These are phyloP conservation scores for Pangasius larnaudii DNA, from an alignment of 2,797 vertebrate species.

Conservation along the genomic window DNA sequence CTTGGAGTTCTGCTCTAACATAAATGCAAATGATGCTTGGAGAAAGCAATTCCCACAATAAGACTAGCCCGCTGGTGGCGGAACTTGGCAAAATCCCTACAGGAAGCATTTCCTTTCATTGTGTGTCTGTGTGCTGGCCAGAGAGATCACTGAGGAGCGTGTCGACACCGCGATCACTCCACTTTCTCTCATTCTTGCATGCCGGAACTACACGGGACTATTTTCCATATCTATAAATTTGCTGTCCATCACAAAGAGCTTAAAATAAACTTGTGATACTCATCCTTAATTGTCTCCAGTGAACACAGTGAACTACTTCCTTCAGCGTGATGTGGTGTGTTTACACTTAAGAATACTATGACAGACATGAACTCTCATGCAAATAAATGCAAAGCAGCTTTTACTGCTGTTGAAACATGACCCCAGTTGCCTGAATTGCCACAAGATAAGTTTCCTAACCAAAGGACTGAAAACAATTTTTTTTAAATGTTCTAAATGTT, in stretches of 20 bases:
- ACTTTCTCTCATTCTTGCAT: slow-evolving; percentile 8
- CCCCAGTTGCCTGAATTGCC: background rate
- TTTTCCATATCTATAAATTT: background rate
- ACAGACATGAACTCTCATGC: background rate
- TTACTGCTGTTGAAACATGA: background rate
- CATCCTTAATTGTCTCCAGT: background rate
- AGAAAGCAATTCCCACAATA: slow-evolving; percentile 56
- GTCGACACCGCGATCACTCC: slow-evolving; percentile 27
- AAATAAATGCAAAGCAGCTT: slow-evolving; percentile 18
- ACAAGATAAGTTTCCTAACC: background rate
- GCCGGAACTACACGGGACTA: background rate
- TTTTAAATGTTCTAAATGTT: background rate
- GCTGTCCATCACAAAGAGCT: background rate
- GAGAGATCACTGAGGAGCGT: slow-evolving; percentile 31
- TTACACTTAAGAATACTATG: background rate
- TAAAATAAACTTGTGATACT: background rate
- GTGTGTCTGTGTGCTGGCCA: slow-evolving; percentile 50
- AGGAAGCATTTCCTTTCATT: slow-evolving; percentile 61
- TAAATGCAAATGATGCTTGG: slow-evolving; percentile 53
- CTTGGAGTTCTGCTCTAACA: slow-evolving; percentile 46
- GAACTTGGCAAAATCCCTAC: slow-evolving; percentile 53
- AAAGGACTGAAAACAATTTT: background rate
- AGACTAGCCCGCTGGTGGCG: slow-evolving; percentile 41
- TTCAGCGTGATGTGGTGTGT: background rate
- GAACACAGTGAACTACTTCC: background rate